Evolutionary conservation across 2,888 invertebrate species (phyloP).

Genomic region (Pseudeuparius sepicola): DNA sequence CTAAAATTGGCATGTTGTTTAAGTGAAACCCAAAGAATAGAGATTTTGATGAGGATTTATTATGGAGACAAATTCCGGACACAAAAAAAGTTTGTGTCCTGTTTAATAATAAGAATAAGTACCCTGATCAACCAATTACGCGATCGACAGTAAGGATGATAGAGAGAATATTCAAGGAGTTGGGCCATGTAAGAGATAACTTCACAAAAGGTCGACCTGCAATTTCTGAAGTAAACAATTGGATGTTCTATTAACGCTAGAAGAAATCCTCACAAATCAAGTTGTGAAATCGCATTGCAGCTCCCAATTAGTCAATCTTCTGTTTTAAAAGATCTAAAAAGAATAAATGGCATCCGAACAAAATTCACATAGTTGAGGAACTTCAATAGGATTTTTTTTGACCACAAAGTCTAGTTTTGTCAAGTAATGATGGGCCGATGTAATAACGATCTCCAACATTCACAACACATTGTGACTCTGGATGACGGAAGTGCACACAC

Average conservation of each 20-base stretch:
- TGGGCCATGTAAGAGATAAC: constrained; percentile 2
- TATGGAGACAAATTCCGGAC: constrained; percentile 1
- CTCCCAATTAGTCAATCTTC: constrained; percentile 1
- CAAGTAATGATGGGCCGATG: constrained; percentile 1
- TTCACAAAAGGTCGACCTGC: background rate
- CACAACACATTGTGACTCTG: constrained; percentile 2
- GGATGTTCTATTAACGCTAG: constrained; percentile 2
- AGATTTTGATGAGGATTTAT: too few species aligned
- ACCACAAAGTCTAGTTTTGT: constrained; percentile 1
- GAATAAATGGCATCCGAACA: constrained; percentile 1
- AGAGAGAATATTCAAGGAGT: background rate
- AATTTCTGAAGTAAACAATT: constrained; percentile 2
- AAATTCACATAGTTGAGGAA: constrained; percentile 1
- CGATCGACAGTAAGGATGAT: constrained; percentile 1
- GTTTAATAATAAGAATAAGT: constrained; percentile 2
- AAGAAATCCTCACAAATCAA: constrained; percentile 1
- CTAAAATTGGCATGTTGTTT: too few species aligned
- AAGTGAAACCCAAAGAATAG: constrained; percentile 2
- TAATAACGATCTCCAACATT: constrained; percentile 3
- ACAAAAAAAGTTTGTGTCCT: constrained; percentile 1
- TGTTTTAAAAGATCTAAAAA: constrained; percentile 2
- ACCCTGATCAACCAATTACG: constrained; percentile 1
- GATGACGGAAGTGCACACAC: too few species aligned
- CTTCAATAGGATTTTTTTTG: constrained; percentile 1
- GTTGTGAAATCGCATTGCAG: background rate